Base-by-base conservation (phyloP, 2,797 vertebrate species). In the Petrocephalus sullivani region DNA sequence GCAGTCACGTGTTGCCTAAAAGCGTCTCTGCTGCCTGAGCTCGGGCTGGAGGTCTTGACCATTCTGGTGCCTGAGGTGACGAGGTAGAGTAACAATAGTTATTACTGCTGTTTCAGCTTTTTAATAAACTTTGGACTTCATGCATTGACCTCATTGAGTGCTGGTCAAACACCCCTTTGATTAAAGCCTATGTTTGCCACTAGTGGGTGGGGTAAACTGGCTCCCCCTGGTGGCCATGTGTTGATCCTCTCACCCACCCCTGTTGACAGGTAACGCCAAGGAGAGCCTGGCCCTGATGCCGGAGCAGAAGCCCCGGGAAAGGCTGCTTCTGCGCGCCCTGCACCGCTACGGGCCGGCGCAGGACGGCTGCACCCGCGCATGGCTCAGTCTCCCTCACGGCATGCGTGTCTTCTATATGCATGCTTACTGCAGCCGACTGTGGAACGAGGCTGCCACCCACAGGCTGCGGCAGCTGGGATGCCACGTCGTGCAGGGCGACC, bases 391-490 rank as follows among this genome's bases (percentile, higher is more conserved):
- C 71, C 98, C 98, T n/a, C 97, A 99, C 89, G 95, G 96, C 92
- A 96, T 96, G 95, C 96, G 98, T 78, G 93, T 98, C 90, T 98
- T 99, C 93, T 99, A 99, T 60, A 89, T 97, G 37, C 98, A 99
- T 6, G 97, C 98, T 14, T 99, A 98, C 91, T 98, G 97, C 88
- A 99, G 98, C 95, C 97, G 97, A 90, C 92, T 99, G 89, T 99
- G 98, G 98, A 99, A 99, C 5, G 96, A 98, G 87, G 98, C 97
- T 0, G 95, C 92, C 0, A 96, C 96, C 0, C 97, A 96, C 46
- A 94, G 98, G 85, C 91, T 99, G 91, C 90, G 90, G 16, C 93
- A 91, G 0, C 96, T 98, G 9, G 97, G 97, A 33, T 92, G 93
- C 10, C 92, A 91, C 58, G 96, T 96, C 87, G 95, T 96, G 5